phyloP scores from a whole-genome alignment of 2,113 vertebrate genomes.

The Menura novaehollandiae region DNA sequence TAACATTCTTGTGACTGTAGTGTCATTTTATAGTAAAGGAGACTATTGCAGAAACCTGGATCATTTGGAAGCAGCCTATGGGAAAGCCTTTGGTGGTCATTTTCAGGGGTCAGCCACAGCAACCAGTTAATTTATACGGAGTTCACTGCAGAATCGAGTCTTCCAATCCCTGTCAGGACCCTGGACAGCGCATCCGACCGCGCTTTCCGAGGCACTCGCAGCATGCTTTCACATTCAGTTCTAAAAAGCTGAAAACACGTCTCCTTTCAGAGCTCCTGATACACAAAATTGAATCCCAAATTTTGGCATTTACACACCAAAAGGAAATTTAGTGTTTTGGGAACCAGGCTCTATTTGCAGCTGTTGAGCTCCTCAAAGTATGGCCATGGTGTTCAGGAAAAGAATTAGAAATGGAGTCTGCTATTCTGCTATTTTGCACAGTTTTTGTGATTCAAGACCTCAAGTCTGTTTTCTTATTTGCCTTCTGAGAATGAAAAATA shows the following conservation, averaged over 20 bases:
- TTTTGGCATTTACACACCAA: background rate
- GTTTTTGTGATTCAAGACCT: background rate
- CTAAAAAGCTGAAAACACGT: background rate
- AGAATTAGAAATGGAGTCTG: background rate
- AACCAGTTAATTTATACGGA: fast-evolving
- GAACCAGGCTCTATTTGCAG: background rate
- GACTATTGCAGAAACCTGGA: background rate
- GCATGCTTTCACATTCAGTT: fast-evolving
- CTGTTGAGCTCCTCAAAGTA: background rate
- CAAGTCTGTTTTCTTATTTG: conserved; percentile 16
- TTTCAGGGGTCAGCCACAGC: background rate
- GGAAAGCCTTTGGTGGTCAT: background rate
- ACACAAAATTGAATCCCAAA: fast-evolving
- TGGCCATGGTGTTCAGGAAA: background rate
- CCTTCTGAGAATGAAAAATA: conserved; percentile 23
- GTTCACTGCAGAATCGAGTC: fast-evolving
- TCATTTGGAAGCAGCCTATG: background rate
- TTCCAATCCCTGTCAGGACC: fast-evolving
- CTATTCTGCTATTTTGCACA: background rate
- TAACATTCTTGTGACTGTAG: background rate
- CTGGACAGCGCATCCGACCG: fast-evolving
- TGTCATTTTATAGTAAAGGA: background rate
- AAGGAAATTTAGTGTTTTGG: background rate
- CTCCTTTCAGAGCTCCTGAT: background rate
- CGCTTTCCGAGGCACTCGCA: fast-evolving